Conservation (phyloP, 2,797 vertebrate genomes). For the Psittacula derbiana region DNA sequence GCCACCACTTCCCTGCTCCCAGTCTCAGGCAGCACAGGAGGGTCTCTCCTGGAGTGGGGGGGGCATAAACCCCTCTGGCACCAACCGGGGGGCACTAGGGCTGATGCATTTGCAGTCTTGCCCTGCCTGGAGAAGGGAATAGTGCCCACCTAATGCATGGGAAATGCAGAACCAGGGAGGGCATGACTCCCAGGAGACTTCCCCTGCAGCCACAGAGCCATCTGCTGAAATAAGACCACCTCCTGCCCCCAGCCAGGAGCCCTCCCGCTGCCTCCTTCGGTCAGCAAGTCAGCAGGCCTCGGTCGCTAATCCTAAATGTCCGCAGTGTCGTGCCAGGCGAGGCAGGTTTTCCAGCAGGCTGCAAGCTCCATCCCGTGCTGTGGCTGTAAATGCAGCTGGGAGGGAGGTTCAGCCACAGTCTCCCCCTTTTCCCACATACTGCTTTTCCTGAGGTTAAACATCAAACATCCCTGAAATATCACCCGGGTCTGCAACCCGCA, state of each 20-base stretch:
- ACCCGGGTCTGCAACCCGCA: neutral
- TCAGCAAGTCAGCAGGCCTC: neutral
- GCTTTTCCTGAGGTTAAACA: slow-evolving; percentile 45
- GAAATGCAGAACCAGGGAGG: neutral
- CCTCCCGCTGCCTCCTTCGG: neutral
- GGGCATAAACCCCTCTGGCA: neutral
- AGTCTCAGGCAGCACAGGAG: neutral
- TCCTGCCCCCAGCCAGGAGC: neutral
- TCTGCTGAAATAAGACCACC: neutral
- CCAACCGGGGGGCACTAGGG: fast-evolving
- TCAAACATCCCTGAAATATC: slow-evolving; percentile 51
- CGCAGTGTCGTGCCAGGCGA: neutral
- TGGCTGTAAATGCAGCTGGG: neutral
- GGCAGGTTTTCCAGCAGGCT: neutral
- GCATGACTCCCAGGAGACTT: neutral
- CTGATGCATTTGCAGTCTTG: neutral
- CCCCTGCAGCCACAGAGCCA: neutral
- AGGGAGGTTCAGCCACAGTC: neutral
- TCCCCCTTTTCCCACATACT: neutral
- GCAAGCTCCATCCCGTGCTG: neutral
- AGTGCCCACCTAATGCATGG: fast-evolving
- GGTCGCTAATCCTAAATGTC: neutral
- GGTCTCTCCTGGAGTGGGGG: fast-evolving
- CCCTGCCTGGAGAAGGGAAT: neutral
- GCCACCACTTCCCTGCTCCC: fast-evolving